phyloP scores from a whole-genome alignment of 2,113 vertebrate species.

The Laterallus jamaicensis region DNA sequence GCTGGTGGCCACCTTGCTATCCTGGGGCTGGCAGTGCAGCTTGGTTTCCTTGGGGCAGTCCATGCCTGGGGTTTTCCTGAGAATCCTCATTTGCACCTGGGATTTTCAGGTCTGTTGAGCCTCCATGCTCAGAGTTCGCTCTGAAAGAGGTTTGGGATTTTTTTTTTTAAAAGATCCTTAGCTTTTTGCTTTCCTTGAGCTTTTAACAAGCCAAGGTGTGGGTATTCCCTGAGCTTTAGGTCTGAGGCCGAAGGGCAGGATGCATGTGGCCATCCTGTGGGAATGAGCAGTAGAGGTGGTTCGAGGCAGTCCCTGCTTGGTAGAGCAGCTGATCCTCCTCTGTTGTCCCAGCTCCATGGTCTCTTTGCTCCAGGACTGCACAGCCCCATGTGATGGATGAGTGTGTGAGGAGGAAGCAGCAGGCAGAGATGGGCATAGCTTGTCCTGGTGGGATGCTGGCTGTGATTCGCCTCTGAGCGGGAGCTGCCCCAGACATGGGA shows the following conservation, averaged over 20 bases:
- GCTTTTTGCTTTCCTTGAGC: not conserved
- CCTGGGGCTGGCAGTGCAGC: not conserved
- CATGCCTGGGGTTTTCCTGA: not conserved
- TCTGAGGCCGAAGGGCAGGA: not conserved
- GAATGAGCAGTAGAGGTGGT: not conserved
- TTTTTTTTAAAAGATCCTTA: not conserved
- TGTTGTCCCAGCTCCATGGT: not conserved
- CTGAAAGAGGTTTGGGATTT: not conserved
- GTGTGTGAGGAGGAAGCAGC: not conserved
- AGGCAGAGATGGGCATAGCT: not conserved
- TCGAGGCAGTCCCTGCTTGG: not conserved
- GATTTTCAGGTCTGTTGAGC: not conserved
- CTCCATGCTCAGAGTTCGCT: not conserved
- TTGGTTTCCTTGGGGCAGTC: not conserved
- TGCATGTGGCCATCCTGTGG: not conserved
- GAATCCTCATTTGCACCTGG: not conserved
- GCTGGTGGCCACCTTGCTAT: fast-evolving
- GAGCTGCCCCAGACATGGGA: not conserved
- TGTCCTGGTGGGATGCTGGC: not conserved
- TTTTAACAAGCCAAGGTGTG: not conserved
- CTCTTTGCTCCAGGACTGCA: not conserved
- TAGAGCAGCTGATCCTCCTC: not conserved
- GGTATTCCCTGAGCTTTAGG: not conserved
- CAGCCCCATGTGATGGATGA: fast-evolving
- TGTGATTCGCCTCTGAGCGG: fast-evolving